Percentiles rank a stretch among this genome's conserved stretches.
These are phyloP conservation scores for Amphiprion clarkii DNA, from an alignment of 2,797 vertebrate species.

Conservation along the genomic window DNA sequence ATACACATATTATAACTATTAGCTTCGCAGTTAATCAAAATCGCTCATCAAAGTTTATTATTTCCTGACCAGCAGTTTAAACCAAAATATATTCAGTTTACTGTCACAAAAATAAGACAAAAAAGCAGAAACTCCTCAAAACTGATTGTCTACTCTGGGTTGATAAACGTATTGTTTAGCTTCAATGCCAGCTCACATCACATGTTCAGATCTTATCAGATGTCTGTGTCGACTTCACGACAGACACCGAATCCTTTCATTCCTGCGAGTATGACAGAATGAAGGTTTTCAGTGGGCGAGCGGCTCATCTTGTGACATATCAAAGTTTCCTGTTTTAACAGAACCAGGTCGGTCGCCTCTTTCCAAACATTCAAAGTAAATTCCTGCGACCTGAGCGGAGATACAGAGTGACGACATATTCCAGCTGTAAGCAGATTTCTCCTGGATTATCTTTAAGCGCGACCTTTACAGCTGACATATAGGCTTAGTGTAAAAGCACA, in stretches of 20 bases:
- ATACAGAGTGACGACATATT: neutral
- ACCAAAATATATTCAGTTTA: too few relatives aligned
- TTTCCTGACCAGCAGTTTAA: too few relatives aligned
- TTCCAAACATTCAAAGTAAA: neutral
- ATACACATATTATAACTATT: too few relatives aligned
- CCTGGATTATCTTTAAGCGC: neutral
- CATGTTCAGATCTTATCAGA: neutral
- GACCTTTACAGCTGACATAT: constrained; percentile 14
- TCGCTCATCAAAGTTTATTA: too few relatives aligned
- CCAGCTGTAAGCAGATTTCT: constrained; percentile 8
- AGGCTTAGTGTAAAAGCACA: constrained; percentile 22
- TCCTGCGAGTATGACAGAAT: neutral
- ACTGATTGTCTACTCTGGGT: too few relatives aligned
- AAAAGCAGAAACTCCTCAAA: too few relatives aligned
- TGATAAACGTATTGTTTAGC: too few relatives aligned
- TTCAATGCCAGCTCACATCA: neutral
- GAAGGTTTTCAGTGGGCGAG: neutral
- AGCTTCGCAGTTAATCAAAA: too few relatives aligned
- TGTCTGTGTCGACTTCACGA: too few relatives aligned
- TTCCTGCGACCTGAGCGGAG: neutral
- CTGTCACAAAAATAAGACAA: too few relatives aligned
- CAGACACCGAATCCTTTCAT: neutral
- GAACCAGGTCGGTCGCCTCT: neutral
- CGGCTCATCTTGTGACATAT: constrained; percentile 12
- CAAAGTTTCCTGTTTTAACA: neutral